Percentiles rank a stretch among this genome's conserved stretches.
These are phyloP conservation scores for Nomada ferruginata DNA, from an alignment of 2,888 invertebrate species.

Conservation along the genomic window DNA sequence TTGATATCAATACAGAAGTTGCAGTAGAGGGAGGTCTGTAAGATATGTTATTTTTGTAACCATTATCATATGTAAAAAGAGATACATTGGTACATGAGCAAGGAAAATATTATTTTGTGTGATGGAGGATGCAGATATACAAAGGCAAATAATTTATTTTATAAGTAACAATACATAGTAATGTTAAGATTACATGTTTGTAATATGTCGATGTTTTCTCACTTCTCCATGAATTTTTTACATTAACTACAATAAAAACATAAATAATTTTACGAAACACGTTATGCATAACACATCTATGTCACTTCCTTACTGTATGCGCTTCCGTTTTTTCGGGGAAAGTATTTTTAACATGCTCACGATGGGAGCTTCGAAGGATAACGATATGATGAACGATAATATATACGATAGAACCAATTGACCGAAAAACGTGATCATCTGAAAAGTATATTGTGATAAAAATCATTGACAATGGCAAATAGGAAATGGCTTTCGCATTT, in stretches of 20 bases:
- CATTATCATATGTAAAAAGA: conserved; percentile 12
- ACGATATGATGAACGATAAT: conserved; percentile 91
- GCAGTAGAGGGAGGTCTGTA: conserved; percentile 88
- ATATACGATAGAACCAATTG: conserved; percentile 92
- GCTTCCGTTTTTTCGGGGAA: conserved; percentile 81
- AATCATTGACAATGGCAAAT: not conserved
- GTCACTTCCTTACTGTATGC: conserved; percentile 74
- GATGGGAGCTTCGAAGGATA: conserved; percentile 93
- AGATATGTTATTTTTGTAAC: conserved; percentile 35
- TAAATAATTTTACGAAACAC: conserved; percentile 61
- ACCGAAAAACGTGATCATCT: conserved; percentile 92
- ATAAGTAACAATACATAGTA: conserved; percentile 68
- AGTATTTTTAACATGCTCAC: conserved; percentile 92
- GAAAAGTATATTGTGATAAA: conserved; percentile 71
- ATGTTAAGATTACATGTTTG: conserved; percentile 48
- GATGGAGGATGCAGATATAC: conserved; percentile 36
- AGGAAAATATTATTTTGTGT: not conserved
- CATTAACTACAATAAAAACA: conserved; percentile 67
- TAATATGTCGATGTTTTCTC: conserved; percentile 41
- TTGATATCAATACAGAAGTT: conserved; percentile 89
- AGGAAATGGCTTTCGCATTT: not conserved
- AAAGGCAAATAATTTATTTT: conserved; percentile 81
- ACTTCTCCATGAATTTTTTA: conserved; percentile 56
- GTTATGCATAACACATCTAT: conserved; percentile 23
- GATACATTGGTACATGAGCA: conserved; percentile 3